Evolutionary conservation across 2,888 invertebrate species (phyloP).

Genomic region (Arge pagana): DNA sequence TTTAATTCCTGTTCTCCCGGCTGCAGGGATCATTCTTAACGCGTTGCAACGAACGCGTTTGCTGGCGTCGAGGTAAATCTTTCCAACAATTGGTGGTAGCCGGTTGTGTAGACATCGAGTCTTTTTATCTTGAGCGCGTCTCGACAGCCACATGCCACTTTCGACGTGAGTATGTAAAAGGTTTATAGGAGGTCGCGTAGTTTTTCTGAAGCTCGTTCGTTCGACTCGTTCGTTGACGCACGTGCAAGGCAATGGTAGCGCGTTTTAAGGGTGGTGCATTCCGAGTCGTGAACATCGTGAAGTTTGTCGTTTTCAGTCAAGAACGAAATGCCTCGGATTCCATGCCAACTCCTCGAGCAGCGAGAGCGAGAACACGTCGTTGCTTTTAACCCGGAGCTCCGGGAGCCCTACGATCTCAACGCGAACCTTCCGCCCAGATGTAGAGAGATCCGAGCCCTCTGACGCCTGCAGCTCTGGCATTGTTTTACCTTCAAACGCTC

Average conservation of each 20-base stretch:
- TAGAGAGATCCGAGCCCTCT: slow-evolving; percentile 3
- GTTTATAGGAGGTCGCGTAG: slow-evolving; percentile 40
- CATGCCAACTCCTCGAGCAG: slow-evolving; percentile 20
- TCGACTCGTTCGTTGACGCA: too few relatives aligned
- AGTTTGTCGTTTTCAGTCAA: slow-evolving; percentile 26
- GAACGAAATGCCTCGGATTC: slow-evolving; percentile 44
- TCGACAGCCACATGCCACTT: slow-evolving; percentile 16
- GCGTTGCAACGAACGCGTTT: too few relatives aligned
- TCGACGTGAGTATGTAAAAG: slow-evolving; percentile 42
- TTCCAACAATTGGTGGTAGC: too few relatives aligned
- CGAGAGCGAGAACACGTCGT: not conserved
- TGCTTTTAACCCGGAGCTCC: slow-evolving; percentile 16
- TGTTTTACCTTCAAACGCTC: too few relatives aligned
- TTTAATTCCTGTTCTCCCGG: too few relatives aligned
- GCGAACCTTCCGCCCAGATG: slow-evolving; percentile 13
- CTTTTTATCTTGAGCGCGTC: not conserved
- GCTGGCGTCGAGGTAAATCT: too few relatives aligned
- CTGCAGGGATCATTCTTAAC: too few relatives aligned
- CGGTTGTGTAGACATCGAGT: not conserved
- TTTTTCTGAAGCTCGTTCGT: too few relatives aligned
- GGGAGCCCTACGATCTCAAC: too few relatives aligned
- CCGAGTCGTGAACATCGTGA: too few relatives aligned
- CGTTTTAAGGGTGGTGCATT: too few relatives aligned
- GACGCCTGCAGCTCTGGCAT: slow-evolving; percentile 21
- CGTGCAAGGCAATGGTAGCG: too few relatives aligned